These are phyloP conservation scores for Tragelaphus buxtoni DNA, from an alignment of 2,113 vertebrate genomes.

Conservation along the genomic window DNA sequence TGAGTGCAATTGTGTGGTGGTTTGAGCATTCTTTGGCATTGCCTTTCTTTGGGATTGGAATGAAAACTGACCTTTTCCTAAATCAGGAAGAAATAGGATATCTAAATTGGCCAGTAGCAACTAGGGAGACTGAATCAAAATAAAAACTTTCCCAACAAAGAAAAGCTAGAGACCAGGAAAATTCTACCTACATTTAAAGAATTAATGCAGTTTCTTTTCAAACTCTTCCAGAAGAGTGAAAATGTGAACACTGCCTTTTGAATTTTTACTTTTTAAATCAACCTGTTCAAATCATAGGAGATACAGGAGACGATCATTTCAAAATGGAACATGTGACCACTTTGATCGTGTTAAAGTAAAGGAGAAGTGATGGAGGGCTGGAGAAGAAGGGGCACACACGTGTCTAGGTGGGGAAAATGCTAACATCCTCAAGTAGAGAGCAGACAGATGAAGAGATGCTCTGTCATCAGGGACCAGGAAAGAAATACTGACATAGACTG, in stretches of 20 bases:
- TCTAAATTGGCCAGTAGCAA: neutral
- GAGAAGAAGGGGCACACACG: neutral
- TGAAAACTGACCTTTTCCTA: no score
- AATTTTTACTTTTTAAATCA: neutral
- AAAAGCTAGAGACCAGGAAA: neutral
- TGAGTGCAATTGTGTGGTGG: no score
- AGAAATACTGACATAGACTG: neutral
- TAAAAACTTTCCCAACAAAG: neutral
- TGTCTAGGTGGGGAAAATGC: neutral
- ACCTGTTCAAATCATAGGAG: neutral
- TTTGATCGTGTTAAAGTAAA: neutral
- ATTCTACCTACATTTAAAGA: neutral
- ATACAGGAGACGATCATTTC: neutral
- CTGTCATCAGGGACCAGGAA: neutral
- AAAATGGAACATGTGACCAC: neutral
- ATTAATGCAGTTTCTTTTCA: neutral
- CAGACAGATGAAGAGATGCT: neutral
- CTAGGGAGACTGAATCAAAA: neutral
- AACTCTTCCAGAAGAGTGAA: neutral
- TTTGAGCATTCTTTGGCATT: no score
- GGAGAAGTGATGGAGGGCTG: neutral
- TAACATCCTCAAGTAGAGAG: no score
- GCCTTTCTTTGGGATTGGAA: no score
- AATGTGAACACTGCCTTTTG: neutral
- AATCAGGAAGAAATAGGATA: neutral